phyloP scores from a whole-genome alignment of 2,113 vertebrate genomes.

The Mormyrus iriodes region DNA sequence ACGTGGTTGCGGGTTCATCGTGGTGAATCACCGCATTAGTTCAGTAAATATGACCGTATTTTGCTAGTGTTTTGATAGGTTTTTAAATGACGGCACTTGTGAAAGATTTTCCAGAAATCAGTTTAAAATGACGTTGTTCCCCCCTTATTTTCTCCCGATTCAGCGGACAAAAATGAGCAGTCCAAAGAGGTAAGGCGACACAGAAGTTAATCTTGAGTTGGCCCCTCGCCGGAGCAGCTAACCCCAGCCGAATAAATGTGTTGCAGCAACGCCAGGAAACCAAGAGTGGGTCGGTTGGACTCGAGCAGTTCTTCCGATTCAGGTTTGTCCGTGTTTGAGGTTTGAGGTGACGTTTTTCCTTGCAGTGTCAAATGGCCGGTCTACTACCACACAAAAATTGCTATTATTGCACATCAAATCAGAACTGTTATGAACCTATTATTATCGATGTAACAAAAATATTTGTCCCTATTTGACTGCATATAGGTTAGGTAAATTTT shows the following conservation, averaged over 20 bases:
- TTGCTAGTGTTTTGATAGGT: neutral
- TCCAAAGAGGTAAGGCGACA: neutral
- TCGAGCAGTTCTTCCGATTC: neutral
- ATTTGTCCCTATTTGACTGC: neutral
- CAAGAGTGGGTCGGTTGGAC: neutral
- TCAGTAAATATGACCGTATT: neutral
- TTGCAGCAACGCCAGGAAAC: neutral
- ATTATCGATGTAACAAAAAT: neutral
- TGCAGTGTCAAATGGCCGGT: neutral
- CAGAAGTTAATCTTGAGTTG: too few species aligned
- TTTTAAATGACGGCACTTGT: neutral
- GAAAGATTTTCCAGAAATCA: neutral
- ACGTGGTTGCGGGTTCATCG: neutral
- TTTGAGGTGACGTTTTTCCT: neutral
- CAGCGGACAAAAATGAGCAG: neutral
- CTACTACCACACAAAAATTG: neutral
- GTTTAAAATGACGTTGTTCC: neutral
- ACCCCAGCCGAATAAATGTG: neutral
- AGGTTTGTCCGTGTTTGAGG: neutral
- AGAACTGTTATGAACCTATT: neutral
- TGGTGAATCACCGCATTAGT: neutral
- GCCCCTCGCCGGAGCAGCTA: neutral
- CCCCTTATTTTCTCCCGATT: neutral
- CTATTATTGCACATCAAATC: neutral
- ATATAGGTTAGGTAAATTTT: too few species aligned